These are phyloP conservation scores for Epinephelus cyanopodus DNA, from an alignment of 2,113 vertebrate species.

Conservation along the genomic window DNA sequence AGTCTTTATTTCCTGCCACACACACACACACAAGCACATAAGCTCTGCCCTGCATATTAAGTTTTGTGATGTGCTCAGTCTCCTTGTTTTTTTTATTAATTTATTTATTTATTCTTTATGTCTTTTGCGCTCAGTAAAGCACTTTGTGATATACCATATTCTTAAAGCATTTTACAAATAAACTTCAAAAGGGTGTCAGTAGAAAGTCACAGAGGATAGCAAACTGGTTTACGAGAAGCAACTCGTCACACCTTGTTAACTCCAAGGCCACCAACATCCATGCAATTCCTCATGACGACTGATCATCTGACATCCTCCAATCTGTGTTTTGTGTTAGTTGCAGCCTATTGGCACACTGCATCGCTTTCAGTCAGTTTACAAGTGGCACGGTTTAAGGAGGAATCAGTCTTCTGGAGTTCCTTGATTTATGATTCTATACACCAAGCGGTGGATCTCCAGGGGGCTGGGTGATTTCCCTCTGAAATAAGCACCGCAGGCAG, in stretches of 20 bases:
- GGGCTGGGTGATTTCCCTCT: conserved; percentile 35
- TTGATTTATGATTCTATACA: conserved; percentile 49
- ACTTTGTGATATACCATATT: conserved; percentile 1
- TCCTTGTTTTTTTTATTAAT: background rate
- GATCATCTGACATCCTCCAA: conserved; percentile 20
- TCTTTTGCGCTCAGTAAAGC: conserved; percentile 17
- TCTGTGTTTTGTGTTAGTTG: conserved; percentile 32
- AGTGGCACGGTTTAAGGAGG: conserved; percentile 29
- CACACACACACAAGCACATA: background rate
- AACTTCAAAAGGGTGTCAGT: background rate
- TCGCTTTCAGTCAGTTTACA: conserved; percentile 46
- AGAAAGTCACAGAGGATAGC: background rate
- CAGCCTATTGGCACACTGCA: conserved; percentile 12
- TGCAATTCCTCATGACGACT: conserved; percentile 7
- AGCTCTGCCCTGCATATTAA: background rate
- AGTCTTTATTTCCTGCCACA: background rate
- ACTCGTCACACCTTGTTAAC: conserved; percentile 12
- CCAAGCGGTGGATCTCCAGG: conserved; percentile 8
- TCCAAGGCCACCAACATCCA: conserved; percentile 10
- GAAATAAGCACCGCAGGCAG: conserved; percentile 31
- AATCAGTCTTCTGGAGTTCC: conserved; percentile 33
- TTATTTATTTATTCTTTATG: background rate
- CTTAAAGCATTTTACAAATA: conserved; percentile 21
- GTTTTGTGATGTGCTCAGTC: background rate
- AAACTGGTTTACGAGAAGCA: background rate